A percentile compares a stretch with the other conserved stretches of the same genome.
Evolutionary conservation across 2,888 invertebrate genomes (phyloP).

Genomic region (Scaptomyza cyrtandrae): DNA sequence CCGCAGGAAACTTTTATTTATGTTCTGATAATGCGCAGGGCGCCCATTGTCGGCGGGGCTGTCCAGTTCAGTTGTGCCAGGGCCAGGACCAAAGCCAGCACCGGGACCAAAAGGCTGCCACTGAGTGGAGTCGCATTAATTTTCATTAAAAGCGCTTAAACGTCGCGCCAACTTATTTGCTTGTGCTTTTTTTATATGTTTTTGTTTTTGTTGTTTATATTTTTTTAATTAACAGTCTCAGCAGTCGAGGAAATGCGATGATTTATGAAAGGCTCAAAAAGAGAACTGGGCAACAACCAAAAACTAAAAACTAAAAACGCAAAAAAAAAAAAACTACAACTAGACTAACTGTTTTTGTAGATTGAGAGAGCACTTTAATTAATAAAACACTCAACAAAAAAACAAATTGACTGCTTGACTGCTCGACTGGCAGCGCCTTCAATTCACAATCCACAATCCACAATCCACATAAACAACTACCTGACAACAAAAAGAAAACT

Average conservation of each 20-base stretch:
- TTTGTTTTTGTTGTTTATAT: slow-evolving; percentile 35
- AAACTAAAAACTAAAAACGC: slow-evolving; percentile 35
- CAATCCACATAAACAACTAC: slow-evolving; percentile 25
- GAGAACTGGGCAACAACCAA: slow-evolving; percentile 15
- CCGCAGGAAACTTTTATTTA: slow-evolving; percentile 67
- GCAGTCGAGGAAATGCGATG: slow-evolving; percentile 53
- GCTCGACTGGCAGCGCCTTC: slow-evolving; percentile 47
- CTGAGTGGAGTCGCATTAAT: slow-evolving; percentile 62
- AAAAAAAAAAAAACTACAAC: slow-evolving; percentile 22
- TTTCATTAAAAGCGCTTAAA: slow-evolving; percentile 75
- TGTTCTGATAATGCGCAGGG: slow-evolving; percentile 57
- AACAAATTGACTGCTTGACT: slow-evolving; percentile 71
- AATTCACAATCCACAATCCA: slow-evolving; percentile 8
- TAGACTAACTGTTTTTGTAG: slow-evolving; percentile 9
- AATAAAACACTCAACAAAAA: slow-evolving; percentile 75
- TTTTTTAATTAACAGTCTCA: slow-evolving; percentile 72
- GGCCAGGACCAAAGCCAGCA: not conserved
- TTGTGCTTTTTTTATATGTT: slow-evolving; percentile 26
- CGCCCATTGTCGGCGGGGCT: slow-evolving; percentile 33
- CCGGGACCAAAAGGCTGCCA: slow-evolving; percentile 3
- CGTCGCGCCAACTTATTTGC: slow-evolving; percentile 72
- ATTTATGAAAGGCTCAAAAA: slow-evolving; percentile 63
- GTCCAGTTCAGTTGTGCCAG: not conserved
- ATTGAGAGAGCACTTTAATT: slow-evolving; percentile 69
- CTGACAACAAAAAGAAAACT: slow-evolving; percentile 45